Evolutionary conservation across 2,888 invertebrate genomes (phyloP).

Genomic region (Ennomos erosarius): DNA sequence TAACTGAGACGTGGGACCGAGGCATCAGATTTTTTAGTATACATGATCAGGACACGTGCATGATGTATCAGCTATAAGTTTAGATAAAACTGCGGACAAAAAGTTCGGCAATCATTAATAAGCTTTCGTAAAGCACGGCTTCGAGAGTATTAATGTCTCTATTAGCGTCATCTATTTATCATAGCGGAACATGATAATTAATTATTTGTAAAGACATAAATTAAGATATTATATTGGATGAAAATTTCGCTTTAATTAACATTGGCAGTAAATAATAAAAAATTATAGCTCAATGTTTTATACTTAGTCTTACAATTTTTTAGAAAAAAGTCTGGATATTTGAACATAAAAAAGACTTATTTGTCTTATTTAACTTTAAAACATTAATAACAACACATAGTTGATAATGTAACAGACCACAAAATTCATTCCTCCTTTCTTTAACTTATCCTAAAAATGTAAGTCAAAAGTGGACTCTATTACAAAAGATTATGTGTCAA

Average conservation of each 20-base stretch:
- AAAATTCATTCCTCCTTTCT: conserved; percentile 2
- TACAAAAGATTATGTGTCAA: background rate
- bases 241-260: no score
- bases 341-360: no score
- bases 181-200: conserved; percentile 25
- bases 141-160: conserved; percentile 33
- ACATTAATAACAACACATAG: no score
- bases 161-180: conserved; percentile 35
- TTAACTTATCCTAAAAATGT: background rate
- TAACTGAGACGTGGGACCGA: conserved; percentile 57
- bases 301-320: no score
- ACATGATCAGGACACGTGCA: conserved; percentile 45
- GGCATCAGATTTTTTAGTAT: conserved; percentile 52
- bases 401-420: background rate
- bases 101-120: conserved; percentile 32
- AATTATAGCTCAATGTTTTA: no score
- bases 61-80: conserved; percentile 38
- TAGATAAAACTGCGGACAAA: conserved; percentile 27
- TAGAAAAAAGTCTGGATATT: no score
- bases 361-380: no score
- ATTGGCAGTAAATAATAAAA: no score
- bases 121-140: conserved; percentile 28
- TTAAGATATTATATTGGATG: no score
- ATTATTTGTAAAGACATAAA: conserved; percentile 10
- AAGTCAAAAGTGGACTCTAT: conserved; percentile 6